phyloP scores from a whole-genome alignment of 2,113 vertebrate genomes.

The Manacus vitellinus region DNA sequence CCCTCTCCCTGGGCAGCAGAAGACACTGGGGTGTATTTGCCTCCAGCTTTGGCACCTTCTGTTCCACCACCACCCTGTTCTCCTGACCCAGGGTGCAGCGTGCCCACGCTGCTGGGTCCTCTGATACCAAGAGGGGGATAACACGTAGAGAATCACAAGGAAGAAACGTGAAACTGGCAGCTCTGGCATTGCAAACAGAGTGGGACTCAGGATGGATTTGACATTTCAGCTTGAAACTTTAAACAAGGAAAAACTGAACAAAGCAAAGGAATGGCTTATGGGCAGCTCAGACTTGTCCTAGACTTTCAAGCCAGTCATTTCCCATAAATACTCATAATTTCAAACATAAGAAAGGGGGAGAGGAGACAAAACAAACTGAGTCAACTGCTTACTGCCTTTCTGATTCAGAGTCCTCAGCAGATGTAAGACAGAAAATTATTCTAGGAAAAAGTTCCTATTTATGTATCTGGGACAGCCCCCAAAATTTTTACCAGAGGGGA shows the following conservation, averaged over 20 bases:
- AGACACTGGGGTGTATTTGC: neutral
- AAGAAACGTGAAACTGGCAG: neutral
- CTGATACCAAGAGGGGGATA: neutral
- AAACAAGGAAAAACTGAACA: neutral
- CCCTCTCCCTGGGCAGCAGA: conserved; percentile 34
- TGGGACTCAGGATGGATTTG: neutral
- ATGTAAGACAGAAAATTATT: conserved; percentile 43
- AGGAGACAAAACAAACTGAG: conserved; percentile 54
- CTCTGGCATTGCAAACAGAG: neutral
- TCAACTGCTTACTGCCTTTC: conserved; percentile 54
- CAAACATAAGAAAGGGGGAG: conserved; percentile 37
- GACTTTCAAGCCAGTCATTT: conserved; percentile 45
- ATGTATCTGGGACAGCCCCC: conserved; percentile 54
- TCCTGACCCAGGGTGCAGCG: neutral
- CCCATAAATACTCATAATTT: conserved; percentile 44
- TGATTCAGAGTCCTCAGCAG: conserved; percentile 57
- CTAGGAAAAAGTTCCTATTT: conserved; percentile 50
- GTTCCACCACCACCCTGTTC: neutral
- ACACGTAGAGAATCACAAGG: neutral
- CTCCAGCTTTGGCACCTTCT: neutral
- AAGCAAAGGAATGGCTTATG: neutral
- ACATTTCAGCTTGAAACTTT: neutral
- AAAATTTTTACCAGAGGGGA: conserved; percentile 50
- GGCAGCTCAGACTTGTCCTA: conserved; percentile 27
- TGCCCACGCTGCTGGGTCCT: neutral